phyloP scores from a whole-genome alignment of 2,113 vertebrate genomes.

The Channa maculata region DNA sequence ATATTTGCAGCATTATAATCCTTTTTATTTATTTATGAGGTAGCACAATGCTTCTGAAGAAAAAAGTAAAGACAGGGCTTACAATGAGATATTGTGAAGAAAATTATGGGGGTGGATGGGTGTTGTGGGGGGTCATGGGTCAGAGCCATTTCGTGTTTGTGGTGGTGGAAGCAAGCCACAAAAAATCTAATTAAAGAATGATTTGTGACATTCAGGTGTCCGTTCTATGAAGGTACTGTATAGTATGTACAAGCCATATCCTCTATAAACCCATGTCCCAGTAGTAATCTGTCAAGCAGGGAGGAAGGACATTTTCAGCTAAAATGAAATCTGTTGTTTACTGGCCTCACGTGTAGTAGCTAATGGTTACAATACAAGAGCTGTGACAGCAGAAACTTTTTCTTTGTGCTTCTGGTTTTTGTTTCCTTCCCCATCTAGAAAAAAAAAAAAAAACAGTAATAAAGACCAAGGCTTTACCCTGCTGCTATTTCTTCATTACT shows the following conservation, averaged over 20 bases:
- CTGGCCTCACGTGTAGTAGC: constrained; percentile 50
- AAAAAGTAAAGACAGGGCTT: constrained; percentile 8
- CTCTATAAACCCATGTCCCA: constrained; percentile 37
- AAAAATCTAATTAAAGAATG: constrained; percentile 72
- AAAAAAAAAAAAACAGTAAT: background rate
- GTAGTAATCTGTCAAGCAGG: constrained; percentile 36
- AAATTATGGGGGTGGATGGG: constrained; percentile 16
- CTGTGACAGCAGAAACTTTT: constrained; percentile 17
- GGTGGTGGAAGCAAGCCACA: constrained; percentile 21
- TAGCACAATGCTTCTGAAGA: background rate
- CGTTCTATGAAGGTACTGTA: constrained; percentile 40
- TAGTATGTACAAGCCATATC: constrained; percentile 35
- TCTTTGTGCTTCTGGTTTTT: constrained; percentile 9
- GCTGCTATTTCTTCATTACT: background rate
- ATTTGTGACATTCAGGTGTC: constrained; percentile 71
- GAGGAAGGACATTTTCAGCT: constrained; percentile 41
- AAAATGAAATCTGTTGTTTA: constrained; percentile 68
- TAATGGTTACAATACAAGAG: constrained; percentile 26
- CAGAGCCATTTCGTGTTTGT: constrained; percentile 8
- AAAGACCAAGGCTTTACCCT: background rate
- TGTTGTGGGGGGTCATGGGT: constrained; percentile 21
- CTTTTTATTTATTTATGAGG: constrained; percentile 70
- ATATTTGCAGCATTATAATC: constrained; percentile 46
- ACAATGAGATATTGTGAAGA: constrained; percentile 17
- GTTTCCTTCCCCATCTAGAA: background rate